Conservation (phyloP, 2,888 invertebrate genomes). For the Abrostola tripartita region DNA sequence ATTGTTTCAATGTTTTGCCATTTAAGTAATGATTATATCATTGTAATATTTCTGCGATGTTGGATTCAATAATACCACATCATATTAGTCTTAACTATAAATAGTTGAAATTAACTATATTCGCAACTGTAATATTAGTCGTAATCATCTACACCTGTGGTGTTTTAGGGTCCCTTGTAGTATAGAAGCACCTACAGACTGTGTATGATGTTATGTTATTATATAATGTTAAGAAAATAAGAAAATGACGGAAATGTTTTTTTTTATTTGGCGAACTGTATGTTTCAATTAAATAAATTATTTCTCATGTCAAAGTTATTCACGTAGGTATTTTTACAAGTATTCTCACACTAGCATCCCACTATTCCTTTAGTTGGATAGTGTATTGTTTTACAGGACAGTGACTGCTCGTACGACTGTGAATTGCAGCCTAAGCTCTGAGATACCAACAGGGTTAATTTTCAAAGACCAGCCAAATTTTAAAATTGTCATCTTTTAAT, state of each 20-base stretch:
- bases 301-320: too few species aligned
- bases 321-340: too few species aligned
- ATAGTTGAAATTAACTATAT: conserved; percentile 43
- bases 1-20: too few species aligned
- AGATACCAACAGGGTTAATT: too few species aligned
- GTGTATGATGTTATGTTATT: too few species aligned
- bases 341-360: not conserved
- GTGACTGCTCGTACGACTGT: conserved; percentile 45
- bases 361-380: conserved; percentile 17
- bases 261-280: too few species aligned
- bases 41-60: conserved; percentile 15
- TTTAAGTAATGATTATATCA: too few species aligned
- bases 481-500: too few species aligned
- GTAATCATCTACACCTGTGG: conserved; percentile 24
- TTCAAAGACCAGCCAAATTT: too few species aligned
- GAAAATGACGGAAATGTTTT: too few species aligned
- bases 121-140: conserved; percentile 34
- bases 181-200: not conserved
- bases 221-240: too few species aligned
- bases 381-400: conserved; percentile 45
- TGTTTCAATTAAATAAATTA: too few species aligned
- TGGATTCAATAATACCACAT: conserved; percentile 36
- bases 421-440: conserved; percentile 56
- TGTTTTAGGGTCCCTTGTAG: not conserved
- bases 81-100: conserved; percentile 30